Conservation (phyloP, 2,888 invertebrate species). For the Lasioglossum malachurum region DNA sequence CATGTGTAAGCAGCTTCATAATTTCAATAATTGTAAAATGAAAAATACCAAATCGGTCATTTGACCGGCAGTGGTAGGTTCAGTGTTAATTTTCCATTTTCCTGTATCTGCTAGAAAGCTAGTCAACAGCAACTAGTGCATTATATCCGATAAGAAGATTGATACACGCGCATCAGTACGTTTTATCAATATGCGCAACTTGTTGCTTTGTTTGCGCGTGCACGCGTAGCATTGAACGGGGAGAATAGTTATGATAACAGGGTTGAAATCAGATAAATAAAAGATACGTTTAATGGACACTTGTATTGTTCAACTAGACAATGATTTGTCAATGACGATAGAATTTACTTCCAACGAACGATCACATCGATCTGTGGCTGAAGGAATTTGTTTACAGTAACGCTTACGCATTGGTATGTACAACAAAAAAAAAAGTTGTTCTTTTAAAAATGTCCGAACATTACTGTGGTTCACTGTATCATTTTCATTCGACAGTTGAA, state of each 20-base stretch:
- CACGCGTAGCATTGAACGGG: not conserved
- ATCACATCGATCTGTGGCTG: not conserved
- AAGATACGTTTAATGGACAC: not conserved
- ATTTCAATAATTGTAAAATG: too few relatives aligned
- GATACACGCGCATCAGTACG: slow-evolving; percentile 5
- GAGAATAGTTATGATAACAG: slow-evolving; percentile 13
- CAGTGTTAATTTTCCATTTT: not conserved
- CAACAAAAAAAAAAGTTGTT: too few relatives aligned
- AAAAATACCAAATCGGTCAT: too few relatives aligned
- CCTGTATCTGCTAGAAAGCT: not conserved
- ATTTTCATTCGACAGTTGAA: not conserved
- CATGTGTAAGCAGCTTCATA: too few relatives aligned
- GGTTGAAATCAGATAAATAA: slow-evolving; percentile 33
- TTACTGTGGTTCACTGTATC: not conserved
- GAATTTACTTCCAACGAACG: not conserved
- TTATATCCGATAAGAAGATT: slow-evolving; percentile 27
- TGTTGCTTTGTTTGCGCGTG: slow-evolving; percentile 14
- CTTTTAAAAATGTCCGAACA: too few relatives aligned
- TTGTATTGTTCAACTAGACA: not conserved
- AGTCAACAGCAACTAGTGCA: not conserved
- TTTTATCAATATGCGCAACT: slow-evolving; percentile 38
- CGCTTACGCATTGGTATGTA: too few relatives aligned
- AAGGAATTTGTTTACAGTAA: not conserved
- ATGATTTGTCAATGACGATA: not conserved
- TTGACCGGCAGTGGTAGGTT: too few relatives aligned